Conservation (phyloP, 2,113 vertebrate genomes). For the Aptenodytes patagonicus region DNA sequence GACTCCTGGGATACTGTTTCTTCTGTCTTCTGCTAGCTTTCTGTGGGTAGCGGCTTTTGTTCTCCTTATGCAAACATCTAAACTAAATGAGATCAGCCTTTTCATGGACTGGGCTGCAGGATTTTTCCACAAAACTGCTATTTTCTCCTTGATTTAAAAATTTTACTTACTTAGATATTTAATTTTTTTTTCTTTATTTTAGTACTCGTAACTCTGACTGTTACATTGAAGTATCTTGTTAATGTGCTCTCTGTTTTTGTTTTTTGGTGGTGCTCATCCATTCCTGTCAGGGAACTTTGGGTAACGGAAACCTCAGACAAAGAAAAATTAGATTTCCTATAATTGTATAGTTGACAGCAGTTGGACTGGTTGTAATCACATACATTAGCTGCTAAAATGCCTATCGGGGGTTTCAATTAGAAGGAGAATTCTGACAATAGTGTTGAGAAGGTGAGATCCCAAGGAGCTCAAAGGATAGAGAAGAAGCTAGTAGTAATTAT, state of each 20-base stretch:
- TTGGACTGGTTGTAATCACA: not conserved
- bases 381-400: constrained; percentile 18
- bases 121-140: not conserved
- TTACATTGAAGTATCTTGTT: not conserved
- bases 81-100: not conserved
- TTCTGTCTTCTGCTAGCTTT: not conserved
- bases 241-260: not conserved
- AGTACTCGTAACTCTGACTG: not conserved
- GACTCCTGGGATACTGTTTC: not conserved
- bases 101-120: not conserved
- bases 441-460: not conserved
- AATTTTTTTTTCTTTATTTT: not conserved
- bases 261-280: not conserved
- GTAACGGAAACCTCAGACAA: not conserved
- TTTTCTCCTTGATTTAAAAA: not conserved
- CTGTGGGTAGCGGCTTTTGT: not conserved
- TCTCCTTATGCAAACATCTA: not conserved
- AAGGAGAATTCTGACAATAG: not conserved
- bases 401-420: not conserved
- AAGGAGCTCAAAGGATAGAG: not conserved
- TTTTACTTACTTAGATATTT: not conserved
- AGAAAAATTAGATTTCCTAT: not conserved
- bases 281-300: not conserved
- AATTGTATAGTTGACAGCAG: not conserved
- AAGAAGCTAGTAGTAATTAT: not conserved